A percentile compares a stretch with the other conserved stretches of the same genome.
Evolutionary conservation across 2,888 invertebrate species (phyloP).

Genomic region (Orchestes rusci): DNA sequence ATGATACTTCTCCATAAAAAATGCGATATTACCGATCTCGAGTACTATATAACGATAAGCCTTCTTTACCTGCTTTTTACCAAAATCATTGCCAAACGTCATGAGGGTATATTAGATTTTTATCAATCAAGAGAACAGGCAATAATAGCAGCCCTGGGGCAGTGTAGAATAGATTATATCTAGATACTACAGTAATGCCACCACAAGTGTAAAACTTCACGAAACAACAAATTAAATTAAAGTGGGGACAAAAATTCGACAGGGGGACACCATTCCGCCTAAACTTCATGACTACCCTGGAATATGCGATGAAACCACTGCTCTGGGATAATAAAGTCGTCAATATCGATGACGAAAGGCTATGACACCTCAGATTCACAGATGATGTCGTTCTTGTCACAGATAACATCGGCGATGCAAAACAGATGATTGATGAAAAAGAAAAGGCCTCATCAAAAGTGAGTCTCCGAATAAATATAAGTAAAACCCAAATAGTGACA

Average conservation of each 20-base stretch:
- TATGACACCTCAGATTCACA: not conserved
- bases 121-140: not conserved
- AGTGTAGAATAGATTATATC: not conserved
- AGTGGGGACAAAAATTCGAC: not conserved
- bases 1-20: not conserved
- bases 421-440: not conserved
- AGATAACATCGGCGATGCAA: not conserved
- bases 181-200: no score
- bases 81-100: not conserved
- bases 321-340: not conserved
- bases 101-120: not conserved
- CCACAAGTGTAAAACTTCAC: not conserved
- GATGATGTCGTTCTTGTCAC: not conserved
- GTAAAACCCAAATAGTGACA: constrained; percentile 1
- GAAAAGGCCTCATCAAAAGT: constrained; percentile 1
- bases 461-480: not conserved
- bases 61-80: not conserved
- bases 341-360: not conserved
- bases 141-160: not conserved
- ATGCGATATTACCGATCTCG: not conserved
- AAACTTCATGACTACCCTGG: not conserved
- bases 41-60: not conserved
- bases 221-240: not conserved
- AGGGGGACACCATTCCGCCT: not conserved
- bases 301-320: not conserved